Percentiles rank a stretch among this genome's conserved stretches.
Evolutionary conservation across 1,140 invertebrate genomes (phyloP).

Genomic region (Drosophila arawakana): DNA sequence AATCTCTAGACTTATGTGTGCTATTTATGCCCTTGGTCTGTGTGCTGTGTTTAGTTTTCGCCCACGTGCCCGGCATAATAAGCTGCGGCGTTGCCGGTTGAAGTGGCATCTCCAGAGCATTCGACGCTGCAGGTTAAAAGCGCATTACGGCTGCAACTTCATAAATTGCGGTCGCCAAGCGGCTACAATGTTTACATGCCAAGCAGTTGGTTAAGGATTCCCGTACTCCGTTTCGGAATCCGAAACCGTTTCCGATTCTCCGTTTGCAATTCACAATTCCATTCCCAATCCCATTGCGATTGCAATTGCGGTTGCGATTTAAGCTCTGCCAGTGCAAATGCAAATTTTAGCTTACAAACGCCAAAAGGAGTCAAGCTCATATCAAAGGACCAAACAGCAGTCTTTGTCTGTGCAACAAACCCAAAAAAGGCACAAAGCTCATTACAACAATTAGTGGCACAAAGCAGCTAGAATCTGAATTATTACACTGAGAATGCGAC

Average conservation of each 20-base stretch:
- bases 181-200: conserved; percentile 66
- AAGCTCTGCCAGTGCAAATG: conserved; percentile 53
- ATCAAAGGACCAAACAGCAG: conserved; percentile 54
- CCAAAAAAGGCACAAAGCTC: conserved; percentile 42
- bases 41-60: conserved; percentile 65
- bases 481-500: background rate
- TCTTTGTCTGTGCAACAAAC: conserved; percentile 35
- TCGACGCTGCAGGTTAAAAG: conserved; percentile 74
- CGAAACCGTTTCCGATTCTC: background rate
- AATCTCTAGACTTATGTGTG: conserved; percentile 47
- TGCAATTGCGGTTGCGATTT: conserved; percentile 49
- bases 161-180: conserved; percentile 66
- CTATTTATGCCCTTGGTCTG: conserved; percentile 44
- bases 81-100: conserved; percentile 25
- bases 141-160: conserved; percentile 78
- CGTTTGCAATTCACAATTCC: background rate
- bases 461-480: background rate
- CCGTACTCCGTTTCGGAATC: background rate
- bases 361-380: conserved; percentile 49
- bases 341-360: conserved; percentile 58
- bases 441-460: background rate
- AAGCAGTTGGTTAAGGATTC: conserved; percentile 60
- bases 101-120: conserved; percentile 1
- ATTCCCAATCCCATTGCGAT: conserved; percentile 48
- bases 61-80: conserved; percentile 74